These are phyloP conservation scores for Ardeotis arabs DNA, from an alignment of 2,113 vertebrate genomes.

Conservation along the genomic window DNA sequence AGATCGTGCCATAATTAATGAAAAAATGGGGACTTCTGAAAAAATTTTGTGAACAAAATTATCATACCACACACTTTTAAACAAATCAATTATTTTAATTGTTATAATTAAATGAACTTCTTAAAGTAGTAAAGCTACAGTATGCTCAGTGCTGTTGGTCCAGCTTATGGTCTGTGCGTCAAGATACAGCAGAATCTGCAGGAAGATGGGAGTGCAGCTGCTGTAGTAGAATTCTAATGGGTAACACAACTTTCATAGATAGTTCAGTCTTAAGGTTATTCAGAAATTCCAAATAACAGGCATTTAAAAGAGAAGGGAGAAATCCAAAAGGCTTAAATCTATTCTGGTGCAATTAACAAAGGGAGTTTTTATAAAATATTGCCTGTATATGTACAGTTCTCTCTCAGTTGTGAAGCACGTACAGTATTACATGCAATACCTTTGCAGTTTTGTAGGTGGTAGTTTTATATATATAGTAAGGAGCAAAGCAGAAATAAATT, in stretches of 20 bases:
- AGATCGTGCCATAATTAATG: not conserved
- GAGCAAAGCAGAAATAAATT: not conserved
- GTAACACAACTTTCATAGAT: not conserved
- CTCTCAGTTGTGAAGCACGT: not conserved
- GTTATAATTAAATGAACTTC: not conserved
- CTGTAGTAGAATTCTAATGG: not conserved
- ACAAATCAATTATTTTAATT: not conserved
- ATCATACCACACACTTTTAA: not conserved
- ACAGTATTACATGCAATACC: rapidly evolving
- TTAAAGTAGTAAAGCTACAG: not conserved
- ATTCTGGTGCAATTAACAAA: not conserved
- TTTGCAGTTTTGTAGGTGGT: not conserved
- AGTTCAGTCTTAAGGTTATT: not conserved
- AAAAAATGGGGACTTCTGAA: not conserved
- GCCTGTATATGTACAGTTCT: rapidly evolving
- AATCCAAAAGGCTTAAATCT: not conserved
- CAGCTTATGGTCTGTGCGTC: not conserved
- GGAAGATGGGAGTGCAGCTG: not conserved
- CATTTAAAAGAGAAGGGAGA: not conserved
- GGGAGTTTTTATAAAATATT: not conserved
- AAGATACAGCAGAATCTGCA: not conserved
- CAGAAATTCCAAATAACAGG: not conserved
- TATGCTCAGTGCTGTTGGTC: not conserved
- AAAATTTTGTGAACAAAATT: not conserved
- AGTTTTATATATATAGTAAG: not conserved